Evolutionary conservation across 2,113 vertebrate genomes (phyloP).

Genomic region (Gila orcuttii): DNA sequence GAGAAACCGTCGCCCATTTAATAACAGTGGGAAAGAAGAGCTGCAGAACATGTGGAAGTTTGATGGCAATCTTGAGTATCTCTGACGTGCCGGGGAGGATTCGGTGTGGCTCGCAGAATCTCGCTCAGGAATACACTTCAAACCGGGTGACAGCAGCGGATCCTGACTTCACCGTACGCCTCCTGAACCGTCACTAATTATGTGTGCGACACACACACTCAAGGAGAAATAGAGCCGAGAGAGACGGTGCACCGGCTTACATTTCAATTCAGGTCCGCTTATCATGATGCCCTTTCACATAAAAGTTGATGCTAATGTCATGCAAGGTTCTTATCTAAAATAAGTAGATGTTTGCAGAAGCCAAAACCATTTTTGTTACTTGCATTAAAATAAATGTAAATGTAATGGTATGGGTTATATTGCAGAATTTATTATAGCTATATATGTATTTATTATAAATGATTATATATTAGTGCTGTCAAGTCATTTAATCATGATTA

Average conservation of each 20-base stretch:
- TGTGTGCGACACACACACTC: constrained; percentile 23
- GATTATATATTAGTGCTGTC: too few species aligned
- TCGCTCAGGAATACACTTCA: constrained; percentile 19
- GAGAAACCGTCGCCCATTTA: constrained; percentile 20
- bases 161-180: constrained; percentile 6
- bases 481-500: too few species aligned
- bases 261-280: background rate
- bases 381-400: background rate
- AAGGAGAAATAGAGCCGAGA: background rate
- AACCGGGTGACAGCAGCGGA: background rate
- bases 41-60: constrained; percentile 13
- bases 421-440: too few species aligned
- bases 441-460: background rate
- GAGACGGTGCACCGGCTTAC: background rate
- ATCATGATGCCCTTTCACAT: background rate
- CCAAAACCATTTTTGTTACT: background rate
- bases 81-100: constrained; percentile 25
- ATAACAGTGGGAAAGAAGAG: constrained; percentile 30
- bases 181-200: background rate
- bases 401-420: too few species aligned
- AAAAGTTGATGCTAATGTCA: background rate
- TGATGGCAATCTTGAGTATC: constrained; percentile 40
- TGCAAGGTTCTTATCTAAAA: background rate
- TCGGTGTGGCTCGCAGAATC: background rate
- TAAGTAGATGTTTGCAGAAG: background rate